A percentile compares a stretch with the other conserved stretches of the same genome.
phyloP scores from a whole-genome alignment of 2,797 vertebrate genomes.

The Oryzias dopingdopingensis region DNA sequence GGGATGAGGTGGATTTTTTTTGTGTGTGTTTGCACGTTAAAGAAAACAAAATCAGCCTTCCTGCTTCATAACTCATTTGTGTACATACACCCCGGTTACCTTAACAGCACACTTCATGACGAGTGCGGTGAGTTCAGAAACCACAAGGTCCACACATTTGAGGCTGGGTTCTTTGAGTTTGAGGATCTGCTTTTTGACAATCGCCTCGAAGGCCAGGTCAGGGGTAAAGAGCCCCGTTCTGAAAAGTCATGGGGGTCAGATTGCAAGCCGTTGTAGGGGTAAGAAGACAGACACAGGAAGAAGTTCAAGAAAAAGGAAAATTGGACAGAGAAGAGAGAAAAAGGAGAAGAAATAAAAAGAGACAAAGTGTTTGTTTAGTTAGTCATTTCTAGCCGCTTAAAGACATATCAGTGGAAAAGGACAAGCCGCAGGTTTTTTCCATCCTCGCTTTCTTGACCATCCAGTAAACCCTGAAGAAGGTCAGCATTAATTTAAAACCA shows the following conservation, averaged over 20 bases:
- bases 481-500: conserved; percentile 10
- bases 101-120: conserved; percentile 88
- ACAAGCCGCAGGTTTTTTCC: conserved; percentile 71
- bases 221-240: conserved; percentile 94
- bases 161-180: conserved; percentile 92
- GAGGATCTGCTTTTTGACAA: conserved; percentile 93
- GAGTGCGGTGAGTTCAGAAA: conserved; percentile 87
- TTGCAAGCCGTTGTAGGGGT: conserved; percentile 44
- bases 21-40: conserved; percentile 13
- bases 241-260: conserved; percentile 50
- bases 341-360: conserved; percentile 45
- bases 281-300: conserved; percentile 34
- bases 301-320: conserved; percentile 24
- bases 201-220: conserved; percentile 90
- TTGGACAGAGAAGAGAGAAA: conserved; percentile 42
- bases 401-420: conserved; percentile 52
- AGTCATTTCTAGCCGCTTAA: conserved; percentile 61
- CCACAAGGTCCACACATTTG: conserved; percentile 92
- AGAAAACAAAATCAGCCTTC: conserved; percentile 24
- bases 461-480: conserved; percentile 18
- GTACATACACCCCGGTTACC: conserved; percentile 74
- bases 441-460: conserved; percentile 31
- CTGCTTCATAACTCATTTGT: conserved; percentile 27
- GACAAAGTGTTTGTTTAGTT: conserved; percentile 62
- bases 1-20: conserved; percentile 31